Conservation (phyloP, 1,140 invertebrate genomes). For the Colletes latitarsis region DNA sequence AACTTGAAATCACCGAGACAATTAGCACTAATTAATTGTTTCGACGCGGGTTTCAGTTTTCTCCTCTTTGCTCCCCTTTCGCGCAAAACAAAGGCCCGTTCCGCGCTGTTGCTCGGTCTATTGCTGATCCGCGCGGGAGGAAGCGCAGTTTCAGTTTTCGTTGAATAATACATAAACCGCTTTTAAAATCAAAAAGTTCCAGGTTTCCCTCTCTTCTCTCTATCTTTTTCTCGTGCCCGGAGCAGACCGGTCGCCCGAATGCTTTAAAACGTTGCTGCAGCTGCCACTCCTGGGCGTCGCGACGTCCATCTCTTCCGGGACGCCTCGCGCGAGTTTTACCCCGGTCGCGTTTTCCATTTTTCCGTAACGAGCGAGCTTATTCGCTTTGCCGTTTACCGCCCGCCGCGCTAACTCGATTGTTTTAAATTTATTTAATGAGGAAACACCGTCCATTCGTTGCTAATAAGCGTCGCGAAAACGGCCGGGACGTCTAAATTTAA, state of each 20-base stretch:
- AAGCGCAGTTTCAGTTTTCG: conserved; percentile 30
- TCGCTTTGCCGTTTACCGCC: conserved; percentile 19
- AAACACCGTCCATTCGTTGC: background rate
- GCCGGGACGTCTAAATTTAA: background rate
- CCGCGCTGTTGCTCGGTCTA: conserved; percentile 17
- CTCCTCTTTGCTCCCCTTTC: too few species aligned
- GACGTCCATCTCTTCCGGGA: conserved; percentile 24
- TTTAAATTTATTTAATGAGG: background rate
- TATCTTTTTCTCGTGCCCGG: conserved; percentile 8
- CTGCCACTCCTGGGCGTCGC: conserved; percentile 36
- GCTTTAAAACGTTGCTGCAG: conserved; percentile 54
- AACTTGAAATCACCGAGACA: conserved; percentile 39
- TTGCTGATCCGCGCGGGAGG: conserved; percentile 14
- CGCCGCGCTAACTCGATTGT: conserved; percentile 24
- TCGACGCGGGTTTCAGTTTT: background rate
- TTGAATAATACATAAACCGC: conserved; percentile 67
- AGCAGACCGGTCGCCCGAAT: conserved; percentile 49
- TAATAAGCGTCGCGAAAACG: background rate
- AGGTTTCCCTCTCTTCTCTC: background rate
- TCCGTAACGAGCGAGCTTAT: conserved; percentile 32
- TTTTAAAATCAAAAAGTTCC: conserved; percentile 66
- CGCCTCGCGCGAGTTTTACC: conserved; percentile 29
- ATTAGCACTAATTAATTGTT: conserved; percentile 57
- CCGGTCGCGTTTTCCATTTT: background rate
- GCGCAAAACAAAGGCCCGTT: background rate